These are phyloP conservation scores for Mellilla xanthometata DNA, from an alignment of 2,888 invertebrate genomes.

Conservation along the genomic window DNA sequence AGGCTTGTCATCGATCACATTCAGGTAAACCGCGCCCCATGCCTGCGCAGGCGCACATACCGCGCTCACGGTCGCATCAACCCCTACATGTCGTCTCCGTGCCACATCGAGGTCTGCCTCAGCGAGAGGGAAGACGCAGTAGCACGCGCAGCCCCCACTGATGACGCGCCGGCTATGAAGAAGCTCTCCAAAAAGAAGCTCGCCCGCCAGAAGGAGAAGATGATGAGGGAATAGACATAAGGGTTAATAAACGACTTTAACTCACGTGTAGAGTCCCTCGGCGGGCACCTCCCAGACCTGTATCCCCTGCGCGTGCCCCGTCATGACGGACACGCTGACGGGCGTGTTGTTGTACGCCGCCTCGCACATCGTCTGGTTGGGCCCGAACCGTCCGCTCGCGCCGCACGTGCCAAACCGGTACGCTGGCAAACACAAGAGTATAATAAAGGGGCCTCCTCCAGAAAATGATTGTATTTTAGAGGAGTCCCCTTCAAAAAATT, in stretches of 20 bases:
- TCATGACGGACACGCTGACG: slow-evolving; percentile 83
- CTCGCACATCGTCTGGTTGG: slow-evolving; percentile 87
- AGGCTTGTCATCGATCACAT: too few species aligned
- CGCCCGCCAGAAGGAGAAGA: slow-evolving; percentile 95
- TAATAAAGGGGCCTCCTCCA: too few species aligned
- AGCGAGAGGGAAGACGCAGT: slow-evolving; percentile 98
- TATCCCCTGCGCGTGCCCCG: slow-evolving; percentile 85
- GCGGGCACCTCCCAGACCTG: slow-evolving; percentile 93
- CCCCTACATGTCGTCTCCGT: slow-evolving; percentile 99
- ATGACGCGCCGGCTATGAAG: slow-evolving; percentile 95
- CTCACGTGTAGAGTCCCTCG: slow-evolving; percentile 92
- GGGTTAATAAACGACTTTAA: slow-evolving; percentile 70
- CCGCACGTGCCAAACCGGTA: slow-evolving; percentile 90
- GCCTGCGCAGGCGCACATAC: too few species aligned
- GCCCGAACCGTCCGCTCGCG: slow-evolving; percentile 88
- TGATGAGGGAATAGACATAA: slow-evolving; percentile 88
- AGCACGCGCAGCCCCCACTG: slow-evolving; percentile 89
- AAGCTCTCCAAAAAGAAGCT: slow-evolving; percentile 98
- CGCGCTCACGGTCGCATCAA: too few species aligned
- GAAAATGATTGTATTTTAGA: too few species aligned
- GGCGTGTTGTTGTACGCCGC: slow-evolving; percentile 85
- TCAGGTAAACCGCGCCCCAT: too few species aligned
- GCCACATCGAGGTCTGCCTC: slow-evolving; percentile 98
- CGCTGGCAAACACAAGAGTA: slow-evolving; percentile 78
- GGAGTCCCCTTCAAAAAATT: too few species aligned